These are phyloP conservation scores for Colaptes auratus DNA, from an alignment of 2,113 vertebrate species.

Conservation along the genomic window DNA sequence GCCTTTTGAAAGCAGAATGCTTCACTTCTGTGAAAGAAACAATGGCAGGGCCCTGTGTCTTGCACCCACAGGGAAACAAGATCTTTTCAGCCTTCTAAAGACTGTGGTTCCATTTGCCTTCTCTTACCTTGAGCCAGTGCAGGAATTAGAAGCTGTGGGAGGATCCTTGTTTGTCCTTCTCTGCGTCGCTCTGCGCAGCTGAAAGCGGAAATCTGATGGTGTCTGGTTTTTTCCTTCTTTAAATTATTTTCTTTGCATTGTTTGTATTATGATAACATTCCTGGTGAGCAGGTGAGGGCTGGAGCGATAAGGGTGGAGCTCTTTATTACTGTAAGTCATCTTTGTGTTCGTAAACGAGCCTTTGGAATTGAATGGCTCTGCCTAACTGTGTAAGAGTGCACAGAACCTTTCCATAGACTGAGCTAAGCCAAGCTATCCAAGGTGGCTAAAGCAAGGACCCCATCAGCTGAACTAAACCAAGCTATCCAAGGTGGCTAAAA, in stretches of 20 bases:
- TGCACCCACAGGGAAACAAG: background rate
- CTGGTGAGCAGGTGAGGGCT: slow-evolving; percentile 11
- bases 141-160: background rate
- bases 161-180: background rate
- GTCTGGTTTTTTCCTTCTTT: too few species aligned
- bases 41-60: background rate
- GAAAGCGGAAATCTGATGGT: background rate
- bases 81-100: background rate
- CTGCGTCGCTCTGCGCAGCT: background rate
- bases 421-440: background rate
- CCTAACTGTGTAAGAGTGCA: slow-evolving; percentile 8
- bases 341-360: slow-evolving; percentile 12
- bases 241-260: background rate
- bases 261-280: slow-evolving; percentile 45
- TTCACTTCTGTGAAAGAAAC: background rate
- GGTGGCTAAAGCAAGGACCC: background rate
- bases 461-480: background rate
- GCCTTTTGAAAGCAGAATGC: background rate
- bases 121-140: background rate
- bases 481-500: background rate
- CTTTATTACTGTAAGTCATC: slow-evolving; percentile 38
- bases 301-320: slow-evolving; percentile 27
- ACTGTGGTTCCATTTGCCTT: background rate
- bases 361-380: slow-evolving; percentile 12
- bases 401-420: slow-evolving; percentile 38